Conservation (phyloP, 1,140 invertebrate species). For the Theocolax elegans region DNA sequence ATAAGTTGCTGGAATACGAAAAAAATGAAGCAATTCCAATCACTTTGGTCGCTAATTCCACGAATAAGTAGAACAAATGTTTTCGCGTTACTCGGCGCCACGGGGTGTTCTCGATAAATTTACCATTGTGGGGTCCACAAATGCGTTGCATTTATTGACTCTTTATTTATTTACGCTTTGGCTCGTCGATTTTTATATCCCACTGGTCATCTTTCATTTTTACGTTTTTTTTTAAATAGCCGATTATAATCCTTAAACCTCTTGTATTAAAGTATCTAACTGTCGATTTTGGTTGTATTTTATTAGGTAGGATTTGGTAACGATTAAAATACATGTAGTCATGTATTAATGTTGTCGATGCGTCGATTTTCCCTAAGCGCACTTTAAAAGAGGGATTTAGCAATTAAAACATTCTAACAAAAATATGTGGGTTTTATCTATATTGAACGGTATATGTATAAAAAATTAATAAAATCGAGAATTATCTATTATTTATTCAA, state of each 20-base stretch:
- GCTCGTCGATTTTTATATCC: background rate
- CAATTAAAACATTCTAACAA: no score
- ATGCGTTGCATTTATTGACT: background rate
- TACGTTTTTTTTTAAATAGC: background rate
- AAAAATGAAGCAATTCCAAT: no score
- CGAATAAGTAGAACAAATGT: slow-evolving; percentile 60
- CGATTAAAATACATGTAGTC: background rate
- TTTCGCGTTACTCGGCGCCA: slow-evolving; percentile 52
- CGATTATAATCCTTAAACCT: slow-evolving; percentile 10
- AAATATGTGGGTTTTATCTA: no score
- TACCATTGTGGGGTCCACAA: background rate
- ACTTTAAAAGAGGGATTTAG: no score
- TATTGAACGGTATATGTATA: no score
- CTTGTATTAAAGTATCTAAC: background rate
- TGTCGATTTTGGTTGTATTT: no score
- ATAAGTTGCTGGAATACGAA: no score
- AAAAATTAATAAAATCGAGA: no score
- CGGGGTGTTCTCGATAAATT: slow-evolving; percentile 3
- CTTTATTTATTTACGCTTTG: slow-evolving; percentile 6
- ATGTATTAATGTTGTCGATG: background rate
- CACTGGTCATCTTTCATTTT: background rate
- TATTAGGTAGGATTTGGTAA: background rate
- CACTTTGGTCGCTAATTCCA: no score
- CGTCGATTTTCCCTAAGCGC: background rate
- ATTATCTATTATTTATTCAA: no score